These are phyloP conservation scores for Monochamus alternatus DNA, from an alignment of 2,888 invertebrate species.

Conservation along the genomic window DNA sequence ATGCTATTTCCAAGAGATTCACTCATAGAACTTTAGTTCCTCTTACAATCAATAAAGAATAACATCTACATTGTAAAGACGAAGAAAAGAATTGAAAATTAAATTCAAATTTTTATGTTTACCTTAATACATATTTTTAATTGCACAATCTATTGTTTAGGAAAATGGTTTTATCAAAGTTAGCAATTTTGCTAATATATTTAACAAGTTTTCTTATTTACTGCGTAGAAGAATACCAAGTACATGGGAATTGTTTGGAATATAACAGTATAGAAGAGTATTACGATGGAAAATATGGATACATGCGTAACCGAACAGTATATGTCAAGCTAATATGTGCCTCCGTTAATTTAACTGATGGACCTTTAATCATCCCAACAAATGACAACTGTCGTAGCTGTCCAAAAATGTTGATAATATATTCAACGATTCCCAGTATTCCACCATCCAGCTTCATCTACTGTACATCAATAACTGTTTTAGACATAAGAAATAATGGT, in stretches of 20 bases:
- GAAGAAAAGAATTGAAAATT: too few relatives aligned
- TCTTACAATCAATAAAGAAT: too few relatives aligned
- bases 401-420: not conserved
- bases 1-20: too few relatives aligned
- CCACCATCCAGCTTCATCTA: constrained; percentile 12
- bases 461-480: not conserved
- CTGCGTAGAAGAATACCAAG: not conserved
- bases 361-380: not conserved
- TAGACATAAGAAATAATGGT: not conserved
- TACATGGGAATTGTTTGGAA: not conserved
- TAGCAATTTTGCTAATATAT: not conserved
- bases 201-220: not conserved
- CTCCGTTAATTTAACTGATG: not conserved
- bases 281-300: not conserved
- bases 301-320: not conserved
- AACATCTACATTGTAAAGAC: too few relatives aligned
- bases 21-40: too few relatives aligned
- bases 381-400: not conserved
- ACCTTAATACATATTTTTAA: not conserved
- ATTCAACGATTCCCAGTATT: not conserved
- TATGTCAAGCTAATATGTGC: not conserved
- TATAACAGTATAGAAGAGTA: not conserved
- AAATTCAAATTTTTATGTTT: too few relatives aligned
- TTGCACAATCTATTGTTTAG: not conserved
- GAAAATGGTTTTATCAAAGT: not conserved